Evolutionary conservation across 2,888 invertebrate species (phyloP), one percentile per base, ranked within the genome.

Genomic region (Ichneumoninae sp.): DNA sequence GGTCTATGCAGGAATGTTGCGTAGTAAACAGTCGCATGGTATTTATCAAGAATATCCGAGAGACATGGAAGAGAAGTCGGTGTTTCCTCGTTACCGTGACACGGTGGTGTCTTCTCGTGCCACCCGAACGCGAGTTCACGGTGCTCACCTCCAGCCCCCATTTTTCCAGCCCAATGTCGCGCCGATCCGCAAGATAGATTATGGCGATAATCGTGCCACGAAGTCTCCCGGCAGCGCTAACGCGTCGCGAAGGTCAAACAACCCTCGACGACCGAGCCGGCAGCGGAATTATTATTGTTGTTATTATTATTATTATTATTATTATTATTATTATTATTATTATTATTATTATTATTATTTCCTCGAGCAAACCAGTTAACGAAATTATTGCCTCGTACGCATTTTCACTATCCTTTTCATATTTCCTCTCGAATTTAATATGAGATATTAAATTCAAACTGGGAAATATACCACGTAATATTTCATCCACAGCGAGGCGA

Each of bases 21-120:
- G 30, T 54, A 68, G 71, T 47, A 73, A 68, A 40, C 36, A 33
- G 63, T 65, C 52, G 26, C 52, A 52, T n/a, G 70, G 10, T 70
- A 79, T 70, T 79, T 36, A 66, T 30, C 26, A 66, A 60, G 76
- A 71, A 76, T 36, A 75, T 26, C 63, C 69, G 71, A 71, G 83
- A 54, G n/a, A n/a, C 65, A 70, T 19, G 74, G 63, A 79, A 75
- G 81, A 63, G 30, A 65, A 40, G 52, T 57, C 66, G 57, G 19
- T 50, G 65, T 10, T 73, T 66, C 52, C 40, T 87, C 83, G 83
- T 88, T 87, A 78, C 88, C 89, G 83, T 89, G 89, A 87, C 88
- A 88, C 86, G 83, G 81, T 87, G 78, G 89, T 88, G 84, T 88
- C 88, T 87, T 82, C 82, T 85, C 83, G 89, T 89, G 83, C 89